phyloP scores from a whole-genome alignment of 2,888 invertebrate species.

The Drosophila birchii region DNA sequence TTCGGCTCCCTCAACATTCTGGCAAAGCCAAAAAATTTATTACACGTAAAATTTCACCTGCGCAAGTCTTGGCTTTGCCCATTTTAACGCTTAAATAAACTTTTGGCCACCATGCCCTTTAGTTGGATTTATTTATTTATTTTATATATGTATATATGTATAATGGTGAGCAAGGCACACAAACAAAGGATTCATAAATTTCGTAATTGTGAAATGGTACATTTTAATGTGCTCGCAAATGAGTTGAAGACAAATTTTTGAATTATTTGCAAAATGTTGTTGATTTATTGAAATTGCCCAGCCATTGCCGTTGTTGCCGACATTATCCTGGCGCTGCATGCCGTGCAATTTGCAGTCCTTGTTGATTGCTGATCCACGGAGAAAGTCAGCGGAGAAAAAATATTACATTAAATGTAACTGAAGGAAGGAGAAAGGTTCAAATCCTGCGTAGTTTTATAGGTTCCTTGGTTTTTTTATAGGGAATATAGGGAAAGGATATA shows the following conservation, averaged over 20 bases:
- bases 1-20: conserved; percentile 10
- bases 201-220: conserved; percentile 66
- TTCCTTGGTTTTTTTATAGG: too few species aligned
- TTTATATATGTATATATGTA: conserved; percentile 41
- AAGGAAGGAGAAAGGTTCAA: too few species aligned
- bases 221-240: conserved; percentile 66
- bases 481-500: too few species aligned
- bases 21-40: conserved; percentile 72
- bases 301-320: conserved; percentile 10
- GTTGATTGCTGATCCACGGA: conserved; percentile 27
- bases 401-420: conserved; percentile 1
- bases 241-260: conserved; percentile 58
- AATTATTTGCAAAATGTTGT: conserved; percentile 52
- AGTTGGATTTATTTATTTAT: conserved; percentile 10
- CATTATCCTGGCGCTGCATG: conserved; percentile 15
- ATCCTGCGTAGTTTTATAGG: neutral
- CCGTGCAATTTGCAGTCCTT: conserved; percentile 10
- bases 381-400: neutral
- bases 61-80: conserved; percentile 43
- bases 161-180: conserved; percentile 31
- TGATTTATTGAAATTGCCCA: conserved; percentile 60
- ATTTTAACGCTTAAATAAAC: conserved; percentile 66
- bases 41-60: conserved; percentile 73
- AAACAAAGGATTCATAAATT: conserved; percentile 70
- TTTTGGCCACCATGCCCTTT: conserved; percentile 39